Base-by-base conservation (phyloP, 1,140 invertebrate genomes). In the Oryctes rhinoceros region DNA sequence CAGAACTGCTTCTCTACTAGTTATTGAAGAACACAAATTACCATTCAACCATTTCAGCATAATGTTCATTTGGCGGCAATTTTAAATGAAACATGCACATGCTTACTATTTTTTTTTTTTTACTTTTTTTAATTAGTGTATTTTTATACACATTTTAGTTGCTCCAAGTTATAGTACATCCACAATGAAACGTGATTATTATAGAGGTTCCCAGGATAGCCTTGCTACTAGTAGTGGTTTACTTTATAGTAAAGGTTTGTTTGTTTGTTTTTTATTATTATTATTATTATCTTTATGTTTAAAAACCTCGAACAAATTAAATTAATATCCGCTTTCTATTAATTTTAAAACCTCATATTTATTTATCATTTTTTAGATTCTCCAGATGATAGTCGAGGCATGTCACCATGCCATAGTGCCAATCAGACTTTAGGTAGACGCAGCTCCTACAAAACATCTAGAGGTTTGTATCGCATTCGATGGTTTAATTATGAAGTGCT, bases 201-300 rank as follows among this genome's bases (percentile, higher is more conserved):
- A 95, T 89, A 91, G 94, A 89, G 94, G 94, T 85, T 95, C 94
- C 79, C 94, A 95, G 90, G 94, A 96, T 89, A 95, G 94, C 88
- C 90, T 96, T 81, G 94, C 93, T 83, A 91, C 92, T 80, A 89
- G 91, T 86, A 89, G 91, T 86, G 84, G 90, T 81, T 88, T 89
- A 80, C 87, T 91, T 82, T 91, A 90, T 84, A 80, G 80, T 48
- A 86, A 89, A 89, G 91, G 91, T 91, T 88, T 90, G 84, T 86
- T 86, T 85, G 83, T 59, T 59, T 59, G 3, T 59, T 59, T 59
- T 59, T 59, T n/a, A n/a, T n/a, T n/a, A n/a, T n/a, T n/a, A n/a
- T n/a, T n/a, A n/a, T 15, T n/a, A 59, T 59, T 59, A 59, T 59
- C n/a, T 15, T 53, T 53, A 4, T 53, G 13, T 53, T 0, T 53